These are phyloP conservation scores for Phasia obesa DNA, from an alignment of 2,888 invertebrate species.

Conservation along the genomic window DNA sequence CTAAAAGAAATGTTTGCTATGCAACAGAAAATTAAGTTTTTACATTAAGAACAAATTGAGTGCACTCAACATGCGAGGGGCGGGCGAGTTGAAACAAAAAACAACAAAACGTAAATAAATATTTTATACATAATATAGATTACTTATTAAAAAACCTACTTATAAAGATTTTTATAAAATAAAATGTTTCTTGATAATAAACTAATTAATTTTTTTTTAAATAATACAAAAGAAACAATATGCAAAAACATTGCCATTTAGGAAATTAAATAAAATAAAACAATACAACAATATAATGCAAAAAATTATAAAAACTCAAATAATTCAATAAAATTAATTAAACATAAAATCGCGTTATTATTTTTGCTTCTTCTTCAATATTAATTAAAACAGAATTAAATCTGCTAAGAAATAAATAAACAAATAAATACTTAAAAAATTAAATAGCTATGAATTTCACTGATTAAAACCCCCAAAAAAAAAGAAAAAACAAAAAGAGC, in stretches of 20 bases:
- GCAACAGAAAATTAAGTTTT: slow-evolving; percentile 81
- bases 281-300: slow-evolving; percentile 70
- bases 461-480: slow-evolving; percentile 49
- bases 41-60: slow-evolving; percentile 81
- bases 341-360: slow-evolving; percentile 64
- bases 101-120: slow-evolving; percentile 70
- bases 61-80: slow-evolving; percentile 82
- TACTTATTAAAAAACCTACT: slow-evolving; percentile 75
- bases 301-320: slow-evolving; percentile 72
- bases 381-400: slow-evolving; percentile 71
- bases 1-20: slow-evolving; percentile 73
- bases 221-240: slow-evolving; percentile 66
- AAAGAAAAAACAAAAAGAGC: slow-evolving; percentile 59
- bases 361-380: slow-evolving; percentile 70
- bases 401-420: slow-evolving; percentile 35
- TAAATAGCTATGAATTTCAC: slow-evolving; percentile 75
- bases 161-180: slow-evolving; percentile 58
- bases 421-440: slow-evolving; percentile 69
- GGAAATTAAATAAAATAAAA: slow-evolving; percentile 67
- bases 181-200: slow-evolving; percentile 55
- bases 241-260: slow-evolving; percentile 70
- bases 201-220: slow-evolving; percentile 18
- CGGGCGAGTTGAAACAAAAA: slow-evolving; percentile 82
- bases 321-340: slow-evolving; percentile 62
- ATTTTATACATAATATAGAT: slow-evolving; percentile 73